Evolutionary conservation across 2,797 vertebrate genomes (phyloP), one percentile per base, ranked within the genome.

Genomic region (Artibeus lituratus): DNA sequence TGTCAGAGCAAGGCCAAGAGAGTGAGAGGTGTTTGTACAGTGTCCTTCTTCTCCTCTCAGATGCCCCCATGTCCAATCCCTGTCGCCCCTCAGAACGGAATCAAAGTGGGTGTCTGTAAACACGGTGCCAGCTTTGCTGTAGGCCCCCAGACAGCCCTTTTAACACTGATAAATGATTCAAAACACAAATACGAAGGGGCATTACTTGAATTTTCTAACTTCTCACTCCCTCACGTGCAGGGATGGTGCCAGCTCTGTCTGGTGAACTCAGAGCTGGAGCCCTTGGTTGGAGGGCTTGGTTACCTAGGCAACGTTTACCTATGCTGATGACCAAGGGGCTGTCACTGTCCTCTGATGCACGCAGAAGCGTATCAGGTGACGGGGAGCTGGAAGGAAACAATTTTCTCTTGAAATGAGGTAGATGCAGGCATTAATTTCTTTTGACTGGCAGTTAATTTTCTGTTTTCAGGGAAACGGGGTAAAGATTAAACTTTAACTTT

Each of bases 341-440:
- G 21, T 82, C 81, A 42, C 59, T 4, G 16, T n/a, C 1, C 10
- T 15, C 87, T 37, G 69, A 80, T 39, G 37, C 67, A 2, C n/a
- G 77, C 35, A 16, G 51, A 49, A 55, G 26, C 59, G 10, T 77
- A 59, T 83, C 82, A 87, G 65, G 62, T 90, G 90, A n/a, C 32
- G 10, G 55, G 26, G n/a, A n/a, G 19, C 35, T n/a, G 49, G 87
- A 76, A 78, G 87, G 95, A 74, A 89, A 49, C 73, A 35, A 22
- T 88, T 80, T 91, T 67, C 77, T 92, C 72, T 59, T 59, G 91
- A 95, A 90, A 87, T 29, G 70, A 94, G 83, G 67, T 73, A 44
- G 84, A 51, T 73, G 92, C 93, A 92, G 62, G 74, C 83, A 59
- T 86, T 92, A 90, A 94, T 95, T 95, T 94, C 86, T 91, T 91